Percentiles rank a stretch among this genome's conserved stretches.
phyloP scores from a whole-genome alignment of 2,888 invertebrate species.

The Chelonus formosanus region DNA sequence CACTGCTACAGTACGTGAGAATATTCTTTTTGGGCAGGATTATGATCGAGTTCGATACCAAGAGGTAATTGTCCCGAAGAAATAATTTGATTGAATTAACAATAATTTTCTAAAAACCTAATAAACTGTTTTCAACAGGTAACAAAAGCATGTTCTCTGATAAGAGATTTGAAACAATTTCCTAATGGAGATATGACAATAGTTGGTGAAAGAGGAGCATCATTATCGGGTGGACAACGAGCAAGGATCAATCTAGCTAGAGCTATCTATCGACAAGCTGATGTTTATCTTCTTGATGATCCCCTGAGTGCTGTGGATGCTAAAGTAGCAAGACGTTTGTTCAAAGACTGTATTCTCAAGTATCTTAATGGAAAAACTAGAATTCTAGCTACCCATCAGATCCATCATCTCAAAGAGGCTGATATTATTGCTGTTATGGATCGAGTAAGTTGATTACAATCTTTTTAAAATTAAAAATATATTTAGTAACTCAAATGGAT shows the following conservation, averaged over 20 bases:
- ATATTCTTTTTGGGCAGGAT: constrained; percentile 78
- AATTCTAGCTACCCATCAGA: constrained; percentile 75
- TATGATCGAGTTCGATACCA: constrained; percentile 72
- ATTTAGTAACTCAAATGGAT: not conserved
- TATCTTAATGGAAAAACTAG: constrained; percentile 69
- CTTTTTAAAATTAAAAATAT: not conserved
- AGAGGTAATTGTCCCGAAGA: constrained; percentile 61
- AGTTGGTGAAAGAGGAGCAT: constrained; percentile 84
- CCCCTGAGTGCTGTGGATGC: constrained; percentile 85
- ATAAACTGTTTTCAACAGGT: constrained; percentile 63
- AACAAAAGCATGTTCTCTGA: constrained; percentile 73
- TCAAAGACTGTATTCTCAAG: constrained; percentile 76
- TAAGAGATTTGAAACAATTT: constrained; percentile 77
- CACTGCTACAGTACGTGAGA: constrained; percentile 72
- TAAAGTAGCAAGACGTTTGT: constrained; percentile 77
- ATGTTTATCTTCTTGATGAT: constrained; percentile 83
- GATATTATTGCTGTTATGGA: constrained; percentile 64
- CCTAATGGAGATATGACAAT: constrained; percentile 80
- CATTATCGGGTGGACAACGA: constrained; percentile 84
- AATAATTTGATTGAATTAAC: not conserved
- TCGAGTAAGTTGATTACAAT: constrained; percentile 50
- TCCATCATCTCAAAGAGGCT: constrained; percentile 71
- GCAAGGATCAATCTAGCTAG: constrained; percentile 83
- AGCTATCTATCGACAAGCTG: constrained; percentile 79
- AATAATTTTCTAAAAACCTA: not conserved